Conservation (phyloP, 2,797 vertebrate species). For the Chelon labrosus region DNA sequence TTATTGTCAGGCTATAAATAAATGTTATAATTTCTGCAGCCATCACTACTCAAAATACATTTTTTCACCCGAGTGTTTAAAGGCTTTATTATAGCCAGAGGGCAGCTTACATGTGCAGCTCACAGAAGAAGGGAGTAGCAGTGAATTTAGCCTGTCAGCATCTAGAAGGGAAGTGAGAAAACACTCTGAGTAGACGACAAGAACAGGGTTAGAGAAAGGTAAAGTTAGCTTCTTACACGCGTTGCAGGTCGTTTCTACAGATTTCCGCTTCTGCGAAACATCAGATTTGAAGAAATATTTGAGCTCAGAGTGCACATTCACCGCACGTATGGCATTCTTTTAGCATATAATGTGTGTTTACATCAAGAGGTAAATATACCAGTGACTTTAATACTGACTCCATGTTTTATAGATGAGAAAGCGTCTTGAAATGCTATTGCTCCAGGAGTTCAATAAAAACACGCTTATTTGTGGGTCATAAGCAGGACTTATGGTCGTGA, state of each 20-base stretch:
- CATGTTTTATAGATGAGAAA: slow-evolving; percentile 1
- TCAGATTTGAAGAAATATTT: slow-evolving; percentile 14
- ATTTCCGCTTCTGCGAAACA: slow-evolving; percentile 9
- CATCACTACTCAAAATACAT: slow-evolving; percentile 43
- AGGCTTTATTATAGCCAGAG: slow-evolving; percentile 62
- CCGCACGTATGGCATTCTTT: not conserved
- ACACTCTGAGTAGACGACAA: not conserved
- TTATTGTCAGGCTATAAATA: slow-evolving; percentile 63
- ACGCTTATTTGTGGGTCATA: slow-evolving; percentile 53
- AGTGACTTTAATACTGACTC: not conserved
- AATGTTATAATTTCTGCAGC: slow-evolving; percentile 59
- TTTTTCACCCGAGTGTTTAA: slow-evolving; percentile 57
- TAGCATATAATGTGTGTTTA: not conserved
- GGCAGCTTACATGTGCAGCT: slow-evolving; percentile 62
- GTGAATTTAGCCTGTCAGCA: slow-evolving; percentile 60
- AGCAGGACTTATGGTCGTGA: slow-evolving; percentile 40
- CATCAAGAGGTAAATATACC: not conserved
- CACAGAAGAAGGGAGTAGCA: slow-evolving; percentile 52
- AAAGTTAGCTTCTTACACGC: slow-evolving; percentile 15
- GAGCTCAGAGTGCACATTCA: not conserved
- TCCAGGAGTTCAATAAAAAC: slow-evolving; percentile 37
- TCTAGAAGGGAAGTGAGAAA: slow-evolving; percentile 44
- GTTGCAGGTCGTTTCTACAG: slow-evolving; percentile 18
- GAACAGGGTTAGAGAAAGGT: slow-evolving; percentile 22
- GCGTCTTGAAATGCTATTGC: slow-evolving; percentile 26